Conservation (phyloP, 64 coral and sea anemone species). For the Hydrozoanthus tunicans region DNA sequence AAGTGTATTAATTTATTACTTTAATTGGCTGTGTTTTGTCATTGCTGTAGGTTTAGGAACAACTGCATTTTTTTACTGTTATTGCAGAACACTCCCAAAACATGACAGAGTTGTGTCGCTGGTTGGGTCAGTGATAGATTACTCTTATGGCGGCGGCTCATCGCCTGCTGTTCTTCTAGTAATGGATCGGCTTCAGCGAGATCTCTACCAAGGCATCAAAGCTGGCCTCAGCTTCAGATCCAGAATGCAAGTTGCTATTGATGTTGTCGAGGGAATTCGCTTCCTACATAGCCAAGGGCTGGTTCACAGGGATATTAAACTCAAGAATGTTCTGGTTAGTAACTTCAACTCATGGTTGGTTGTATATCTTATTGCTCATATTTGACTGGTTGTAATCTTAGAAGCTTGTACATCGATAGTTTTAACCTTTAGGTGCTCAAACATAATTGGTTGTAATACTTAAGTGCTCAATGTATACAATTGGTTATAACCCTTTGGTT, state of each 20-base stretch:
- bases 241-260: conserved; percentile 82
- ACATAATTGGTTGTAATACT: too few species aligned
- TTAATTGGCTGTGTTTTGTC: not conserved
- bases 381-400: too few species aligned
- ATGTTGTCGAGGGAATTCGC: conserved; percentile 94
- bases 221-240: conserved; percentile 79
- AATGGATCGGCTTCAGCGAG: conserved; percentile 92
- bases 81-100: conserved; percentile 73
- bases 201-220: conserved; percentile 97
- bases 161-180: conserved; percentile 93
- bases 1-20: too few species aligned
- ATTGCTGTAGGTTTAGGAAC: not conserved
- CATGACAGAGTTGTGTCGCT: conserved; percentile 89
- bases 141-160: conserved; percentile 86
- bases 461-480: too few species aligned
- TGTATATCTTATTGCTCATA: too few species aligned
- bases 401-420: too few species aligned
- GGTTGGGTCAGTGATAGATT: conserved; percentile 95
- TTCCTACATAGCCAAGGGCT: conserved; percentile 98
- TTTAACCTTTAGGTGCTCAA: too few species aligned
- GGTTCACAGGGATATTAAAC: conserved; percentile 94
- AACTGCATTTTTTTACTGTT: conserved; percentile 8
- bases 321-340: conserved; percentile 96
- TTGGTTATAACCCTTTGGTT: too few species aligned
- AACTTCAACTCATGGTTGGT: not conserved